A percentile compares a stretch with the other conserved stretches of the same genome.
These are phyloP conservation scores for Crotophaga sulcirostris DNA, from an alignment of 2,113 vertebrate species.

Conservation along the genomic window DNA sequence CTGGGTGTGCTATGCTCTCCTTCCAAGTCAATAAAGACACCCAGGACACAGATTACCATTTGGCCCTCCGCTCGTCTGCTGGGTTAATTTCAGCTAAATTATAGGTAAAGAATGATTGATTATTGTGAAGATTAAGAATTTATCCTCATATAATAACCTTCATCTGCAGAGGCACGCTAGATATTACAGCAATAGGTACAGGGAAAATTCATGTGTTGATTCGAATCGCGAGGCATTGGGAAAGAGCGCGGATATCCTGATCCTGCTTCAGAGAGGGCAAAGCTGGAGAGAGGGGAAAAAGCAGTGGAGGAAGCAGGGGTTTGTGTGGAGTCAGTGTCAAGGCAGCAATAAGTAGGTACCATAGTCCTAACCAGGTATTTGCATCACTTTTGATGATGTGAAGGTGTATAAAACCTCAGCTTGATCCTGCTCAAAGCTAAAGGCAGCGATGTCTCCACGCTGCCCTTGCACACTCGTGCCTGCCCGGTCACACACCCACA, in stretches of 20 bases:
- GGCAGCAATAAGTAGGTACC: not conserved
- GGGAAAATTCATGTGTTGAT: not conserved
- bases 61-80: slow-evolving; percentile 40
- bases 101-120: slow-evolving; percentile 62
- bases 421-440: not conserved
- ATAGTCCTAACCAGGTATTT: not conserved
- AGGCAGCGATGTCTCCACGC: rapidly evolving
- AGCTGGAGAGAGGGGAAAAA: not conserved
- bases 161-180: slow-evolving; percentile 7
- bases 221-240: not conserved
- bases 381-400: not conserved
- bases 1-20: not conserved
- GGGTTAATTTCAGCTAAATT: slow-evolving; percentile 64
- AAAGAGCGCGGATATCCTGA: not conserved
- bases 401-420: not conserved
- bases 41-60: slow-evolving; percentile 54
- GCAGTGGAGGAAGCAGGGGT: not conserved
- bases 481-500: not conserved
- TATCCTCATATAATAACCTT: slow-evolving; percentile 64
- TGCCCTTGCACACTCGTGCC: not conserved
- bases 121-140: slow-evolving; percentile 66
- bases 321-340: not conserved
- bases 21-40: slow-evolving; percentile 47
- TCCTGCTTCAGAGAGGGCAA: not conserved
- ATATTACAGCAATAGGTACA: not conserved